Conservation (phyloP, 1,140 invertebrate species). For the Drosophila kurseongensis region DNA sequence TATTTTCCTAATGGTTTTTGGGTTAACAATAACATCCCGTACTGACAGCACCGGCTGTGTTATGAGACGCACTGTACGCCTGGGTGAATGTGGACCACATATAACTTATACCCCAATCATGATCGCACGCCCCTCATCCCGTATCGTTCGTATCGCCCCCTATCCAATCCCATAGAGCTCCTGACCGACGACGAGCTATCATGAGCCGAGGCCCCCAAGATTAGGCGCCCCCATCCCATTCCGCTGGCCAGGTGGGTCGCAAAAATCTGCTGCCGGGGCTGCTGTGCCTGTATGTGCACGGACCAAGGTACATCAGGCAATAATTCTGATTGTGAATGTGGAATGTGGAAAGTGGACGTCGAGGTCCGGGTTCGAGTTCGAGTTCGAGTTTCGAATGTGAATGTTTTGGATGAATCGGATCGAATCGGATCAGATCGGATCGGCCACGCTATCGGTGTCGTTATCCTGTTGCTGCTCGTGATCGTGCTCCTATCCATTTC, state of each 20-base stretch:
- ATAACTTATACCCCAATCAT: constrained; percentile 16
- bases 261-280: constrained; percentile 17
- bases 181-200: constrained; percentile 16
- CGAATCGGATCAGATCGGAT: constrained; percentile 16
- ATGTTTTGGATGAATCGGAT: constrained; percentile 2
- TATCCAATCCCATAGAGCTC: constrained; percentile 46
- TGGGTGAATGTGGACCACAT: neutral
- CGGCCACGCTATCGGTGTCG: constrained; percentile 16
- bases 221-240: constrained; percentile 13
- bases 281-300: constrained; percentile 54
- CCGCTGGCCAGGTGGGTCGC: constrained; percentile 31
- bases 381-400: neutral
- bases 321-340: neutral
- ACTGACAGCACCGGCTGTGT: too few species aligned
- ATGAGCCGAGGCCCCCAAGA: constrained; percentile 33
- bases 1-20: too few species aligned
- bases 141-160: constrained; percentile 44
- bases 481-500: constrained; percentile 4
- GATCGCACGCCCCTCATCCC: constrained; percentile 33
- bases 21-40: too few species aligned
- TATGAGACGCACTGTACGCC: neutral
- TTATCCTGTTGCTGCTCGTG: constrained; percentile 12
- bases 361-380: neutral
- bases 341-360: neutral
- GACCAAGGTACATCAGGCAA: constrained; percentile 41